phyloP scores from a whole-genome alignment of 2,888 invertebrate genomes.

The Lasioglossum malachurum region DNA sequence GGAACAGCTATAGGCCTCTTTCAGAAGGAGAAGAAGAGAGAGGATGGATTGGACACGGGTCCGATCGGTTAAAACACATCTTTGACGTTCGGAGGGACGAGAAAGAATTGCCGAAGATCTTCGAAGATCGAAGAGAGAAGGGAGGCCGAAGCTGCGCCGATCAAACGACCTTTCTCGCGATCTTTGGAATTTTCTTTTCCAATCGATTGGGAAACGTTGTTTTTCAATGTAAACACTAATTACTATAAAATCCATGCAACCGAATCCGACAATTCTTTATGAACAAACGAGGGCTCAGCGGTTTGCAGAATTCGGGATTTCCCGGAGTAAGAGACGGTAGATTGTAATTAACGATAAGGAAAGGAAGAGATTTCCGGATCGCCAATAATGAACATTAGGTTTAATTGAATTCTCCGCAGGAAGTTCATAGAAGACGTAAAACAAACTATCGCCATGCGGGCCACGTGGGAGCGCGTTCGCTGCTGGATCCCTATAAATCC shows the following conservation, averaged over 20 bases:
- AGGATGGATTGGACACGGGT: background rate
- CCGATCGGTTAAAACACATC: background rate
- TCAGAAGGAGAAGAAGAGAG: background rate
- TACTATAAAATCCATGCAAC: background rate
- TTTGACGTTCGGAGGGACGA: background rate
- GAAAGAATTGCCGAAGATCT: background rate
- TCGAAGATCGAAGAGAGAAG: background rate
- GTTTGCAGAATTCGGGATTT: background rate
- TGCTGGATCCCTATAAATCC: conserved; percentile 73
- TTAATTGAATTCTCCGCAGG: conserved; percentile 59
- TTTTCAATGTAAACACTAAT: no score
- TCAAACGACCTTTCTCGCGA: background rate
- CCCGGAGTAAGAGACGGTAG: conserved; percentile 47
- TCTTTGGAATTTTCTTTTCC: background rate
- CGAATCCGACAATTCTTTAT: background rate
- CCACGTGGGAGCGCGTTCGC: conserved; percentile 61
- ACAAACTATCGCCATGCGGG: conserved; percentile 70
- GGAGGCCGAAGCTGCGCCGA: background rate
- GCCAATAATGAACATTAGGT: conserved; percentile 35
- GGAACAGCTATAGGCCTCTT: conserved; percentile 8
- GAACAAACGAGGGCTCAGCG: background rate
- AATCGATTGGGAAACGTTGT: background rate
- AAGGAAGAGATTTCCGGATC: background rate
- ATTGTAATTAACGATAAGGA: conserved; percentile 28
- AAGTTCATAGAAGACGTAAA: conserved; percentile 64